These are phyloP conservation scores for Clepsis dumicolana DNA, from an alignment of 2,888 invertebrate genomes.

Conservation along the genomic window DNA sequence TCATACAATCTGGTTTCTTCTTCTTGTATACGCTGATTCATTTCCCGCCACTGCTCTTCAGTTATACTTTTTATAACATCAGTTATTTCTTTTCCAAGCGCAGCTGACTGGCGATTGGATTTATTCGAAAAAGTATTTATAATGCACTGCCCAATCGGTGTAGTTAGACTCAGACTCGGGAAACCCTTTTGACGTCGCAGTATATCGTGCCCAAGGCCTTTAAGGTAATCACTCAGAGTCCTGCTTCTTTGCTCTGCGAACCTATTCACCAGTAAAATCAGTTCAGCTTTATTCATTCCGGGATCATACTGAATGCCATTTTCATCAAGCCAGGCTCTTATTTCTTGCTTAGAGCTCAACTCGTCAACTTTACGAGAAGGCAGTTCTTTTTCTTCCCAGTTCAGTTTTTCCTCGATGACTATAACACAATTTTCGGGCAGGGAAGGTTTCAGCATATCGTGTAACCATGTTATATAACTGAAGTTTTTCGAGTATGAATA, in stretches of 20 bases:
- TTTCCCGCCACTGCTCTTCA: slow-evolving; percentile 12
- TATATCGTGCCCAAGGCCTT: slow-evolving; percentile 14
- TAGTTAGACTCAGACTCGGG: slow-evolving; percentile 6
- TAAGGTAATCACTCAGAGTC: not conserved
- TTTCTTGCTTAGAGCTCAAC: slow-evolving; percentile 4
- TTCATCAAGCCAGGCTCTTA: slow-evolving; percentile 17
- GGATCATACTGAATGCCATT: slow-evolving; percentile 7
- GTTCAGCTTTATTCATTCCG: slow-evolving; percentile 24
- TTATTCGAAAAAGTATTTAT: not conserved
- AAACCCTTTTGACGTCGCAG: slow-evolving; percentile 26
- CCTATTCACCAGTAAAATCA: slow-evolving; percentile 16
- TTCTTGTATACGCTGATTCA: slow-evolving; percentile 5
- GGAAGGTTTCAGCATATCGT: not conserved
- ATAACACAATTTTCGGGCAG: slow-evolving; percentile 24
- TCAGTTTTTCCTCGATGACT: slow-evolving; percentile 22
- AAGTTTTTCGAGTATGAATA: not conserved
- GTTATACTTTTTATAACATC: slow-evolving; percentile 8
- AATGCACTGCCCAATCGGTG: not conserved
- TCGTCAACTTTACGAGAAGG: not conserved
- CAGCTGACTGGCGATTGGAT: too few species aligned
- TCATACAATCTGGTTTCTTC: slow-evolving; percentile 11
- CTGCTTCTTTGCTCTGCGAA: slow-evolving; percentile 11
- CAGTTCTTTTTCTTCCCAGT: slow-evolving; percentile 2
- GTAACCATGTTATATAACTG: not conserved
- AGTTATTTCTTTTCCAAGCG: not conserved